Percentiles rank a stretch among this genome's conserved stretches.
Conservation (phyloP, 2,113 vertebrate genomes). For the Epinephelus lanceolatus region DNA sequence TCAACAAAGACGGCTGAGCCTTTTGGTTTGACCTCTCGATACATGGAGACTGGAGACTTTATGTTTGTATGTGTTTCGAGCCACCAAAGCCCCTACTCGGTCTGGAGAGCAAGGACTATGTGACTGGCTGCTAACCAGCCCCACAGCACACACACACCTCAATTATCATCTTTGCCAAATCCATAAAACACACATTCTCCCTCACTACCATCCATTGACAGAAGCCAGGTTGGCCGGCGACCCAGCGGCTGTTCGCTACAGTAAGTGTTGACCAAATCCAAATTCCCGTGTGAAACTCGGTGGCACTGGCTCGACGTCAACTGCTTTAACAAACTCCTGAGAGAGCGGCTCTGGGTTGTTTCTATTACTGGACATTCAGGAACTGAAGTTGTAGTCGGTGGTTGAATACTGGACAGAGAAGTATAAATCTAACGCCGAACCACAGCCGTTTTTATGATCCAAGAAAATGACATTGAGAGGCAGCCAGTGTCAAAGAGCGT, state of each 20-base stretch:
- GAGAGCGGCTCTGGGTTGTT: slow-evolving; percentile 21
- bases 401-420: slow-evolving; percentile 29
- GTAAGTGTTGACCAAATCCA: slow-evolving; percentile 40
- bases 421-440: slow-evolving; percentile 3
- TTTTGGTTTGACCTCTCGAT: slow-evolving; percentile 57
- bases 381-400: not conserved
- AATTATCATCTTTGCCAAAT: slow-evolving; percentile 72
- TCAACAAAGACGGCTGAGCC: slow-evolving; percentile 43
- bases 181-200: slow-evolving; percentile 70
- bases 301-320: slow-evolving; percentile 34
- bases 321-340: slow-evolving; percentile 26
- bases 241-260: slow-evolving; percentile 53
- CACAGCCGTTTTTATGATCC: slow-evolving; percentile 7
- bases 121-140: slow-evolving; percentile 54
- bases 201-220: slow-evolving; percentile 35
- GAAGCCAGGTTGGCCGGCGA: slow-evolving; percentile 62
- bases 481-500: not conserved
- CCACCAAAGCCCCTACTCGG: slow-evolving; percentile 29
- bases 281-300: slow-evolving; percentile 63
- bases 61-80: slow-evolving; percentile 45
- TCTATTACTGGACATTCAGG: slow-evolving; percentile 13
- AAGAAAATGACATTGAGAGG: slow-evolving; percentile 15
- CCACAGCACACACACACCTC: slow-evolving; percentile 55
- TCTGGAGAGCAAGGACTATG: slow-evolving; percentile 59
- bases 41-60: slow-evolving; percentile 30